A percentile compares a stretch with the other conserved stretches of the same genome.
Evolutionary conservation across 64 coral and sea anemone genomes (phyloP).

Genomic region (Acropora tenuis): DNA sequence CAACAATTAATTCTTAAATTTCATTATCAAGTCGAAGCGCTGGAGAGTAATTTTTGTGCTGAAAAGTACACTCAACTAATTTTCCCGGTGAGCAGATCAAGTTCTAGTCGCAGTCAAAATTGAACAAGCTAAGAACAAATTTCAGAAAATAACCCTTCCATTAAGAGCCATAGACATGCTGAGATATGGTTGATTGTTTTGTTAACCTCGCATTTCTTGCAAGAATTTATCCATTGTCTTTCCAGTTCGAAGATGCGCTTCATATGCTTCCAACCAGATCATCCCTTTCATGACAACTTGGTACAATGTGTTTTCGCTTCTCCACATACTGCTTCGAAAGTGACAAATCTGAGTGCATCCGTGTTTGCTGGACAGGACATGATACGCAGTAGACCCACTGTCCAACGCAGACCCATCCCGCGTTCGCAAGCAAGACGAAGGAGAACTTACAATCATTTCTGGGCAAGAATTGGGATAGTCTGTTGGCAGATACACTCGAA

Average conservation of each 20-base stretch:
- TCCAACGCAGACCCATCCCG: not conserved
- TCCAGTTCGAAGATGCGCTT: conserved; percentile 59
- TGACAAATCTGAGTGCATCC: conserved; percentile 70
- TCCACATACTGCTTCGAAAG: conserved; percentile 20
- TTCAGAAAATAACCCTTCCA: no score
- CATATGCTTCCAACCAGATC: conserved; percentile 78
- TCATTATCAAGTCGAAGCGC: no score
- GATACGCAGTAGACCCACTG: not conserved
- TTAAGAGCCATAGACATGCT: no score
- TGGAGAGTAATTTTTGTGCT: no score
- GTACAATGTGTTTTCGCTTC: conserved; percentile 41
- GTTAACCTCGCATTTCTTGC: conserved; percentile 38
- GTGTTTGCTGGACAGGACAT: conserved; percentile 26
- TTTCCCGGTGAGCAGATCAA: no score
- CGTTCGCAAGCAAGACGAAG: conserved; percentile 8
- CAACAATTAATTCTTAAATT: no score
- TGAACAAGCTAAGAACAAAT: no score
- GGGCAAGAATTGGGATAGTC: conserved; percentile 63
- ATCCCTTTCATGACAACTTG: conserved; percentile 81
- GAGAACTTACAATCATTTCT: conserved; percentile 54
- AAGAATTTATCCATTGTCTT: conserved; percentile 45
- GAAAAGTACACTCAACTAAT: no score
- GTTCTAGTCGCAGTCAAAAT: no score
- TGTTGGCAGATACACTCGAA: conserved; percentile 52
- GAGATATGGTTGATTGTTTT: not conserved